Base-by-base conservation (phyloP, 2,888 invertebrate genomes). In the Homarus gammarus region DNA sequence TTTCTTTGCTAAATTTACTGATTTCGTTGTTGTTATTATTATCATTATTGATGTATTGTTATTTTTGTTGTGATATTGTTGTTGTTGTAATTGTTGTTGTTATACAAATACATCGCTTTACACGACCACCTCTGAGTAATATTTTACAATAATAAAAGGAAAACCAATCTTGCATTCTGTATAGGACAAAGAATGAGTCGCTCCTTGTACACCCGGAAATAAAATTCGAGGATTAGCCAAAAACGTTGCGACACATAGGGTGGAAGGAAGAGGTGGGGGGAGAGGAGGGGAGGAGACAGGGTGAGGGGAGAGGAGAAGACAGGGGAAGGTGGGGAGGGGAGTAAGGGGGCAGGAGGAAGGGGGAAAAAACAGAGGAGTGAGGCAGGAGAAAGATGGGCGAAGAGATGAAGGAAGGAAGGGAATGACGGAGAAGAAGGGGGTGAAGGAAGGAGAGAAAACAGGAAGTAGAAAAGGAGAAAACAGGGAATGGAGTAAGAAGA, bases 151-250 rank as follows among this genome's bases (percentile, higher is more conserved):
- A 15, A 56, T 18, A 2, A 56, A 8, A 56, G 18, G 56, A 18
- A 56, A 56, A 2, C 18, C 2, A 18, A 18, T 56, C 18, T 56
- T 56, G 2, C 18, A 18, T 56, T 56, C 44, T 5, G 44, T 10
- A 44, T 44, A 49, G 49, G 10, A 12, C 15, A 49, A 15, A 49
- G 18, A 31, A 31, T 77, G 31, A 31, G 31, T 49, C 44, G 40
- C 18, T 44, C 27, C 31, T 44, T 49, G 40, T 77, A 31, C 77
- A 27, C 18, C 77, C 18, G 77, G 49, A 77, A 77, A 77, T 77
- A 44, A 77, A 77, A 49, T 44, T 77, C 31, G 49, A 33, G 49
- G 78, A 78, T 78, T 77, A 78, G 33, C 51, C 56, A n/a, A 56
- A 56, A 56, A 56, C 5, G 22, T 56, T 12, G 56, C 36, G 56